A percentile compares a stretch with the other conserved stretches of the same genome.
phyloP scores from a whole-genome alignment of 2,888 invertebrate species.

The Acanthoscelides obtectus region DNA sequence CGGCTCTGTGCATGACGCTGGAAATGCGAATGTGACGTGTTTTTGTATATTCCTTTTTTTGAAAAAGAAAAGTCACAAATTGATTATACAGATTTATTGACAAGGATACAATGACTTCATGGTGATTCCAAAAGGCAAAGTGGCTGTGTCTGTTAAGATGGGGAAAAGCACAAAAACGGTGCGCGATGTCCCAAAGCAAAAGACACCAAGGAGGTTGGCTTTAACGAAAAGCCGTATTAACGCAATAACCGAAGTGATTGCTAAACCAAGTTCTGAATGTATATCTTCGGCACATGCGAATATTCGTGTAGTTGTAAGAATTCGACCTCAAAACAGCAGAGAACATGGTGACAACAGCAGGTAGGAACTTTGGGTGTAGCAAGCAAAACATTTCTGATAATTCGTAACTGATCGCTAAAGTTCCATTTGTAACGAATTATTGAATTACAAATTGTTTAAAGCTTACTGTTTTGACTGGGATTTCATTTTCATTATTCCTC shows the following conservation, averaged over 20 bases:
- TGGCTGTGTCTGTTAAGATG: neutral
- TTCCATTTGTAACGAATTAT: too few relatives aligned
- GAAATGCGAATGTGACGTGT: neutral
- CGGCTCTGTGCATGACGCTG: too few relatives aligned
- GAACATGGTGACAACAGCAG: slow-evolving; percentile 52
- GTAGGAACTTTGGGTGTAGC: slow-evolving; percentile 27
- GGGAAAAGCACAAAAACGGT: neutral
- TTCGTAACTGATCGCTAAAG: too few relatives aligned
- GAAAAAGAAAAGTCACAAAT: neutral
- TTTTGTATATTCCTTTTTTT: neutral
- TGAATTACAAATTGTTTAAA: too few relatives aligned
- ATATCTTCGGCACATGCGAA: slow-evolving; percentile 43
- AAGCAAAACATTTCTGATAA: too few relatives aligned
- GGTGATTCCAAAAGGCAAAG: neutral
- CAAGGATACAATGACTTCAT: neutral
- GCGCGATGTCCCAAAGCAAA: neutral
- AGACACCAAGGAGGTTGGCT: neutral
- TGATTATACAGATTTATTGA: neutral
- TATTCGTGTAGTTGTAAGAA: slow-evolving; percentile 78
- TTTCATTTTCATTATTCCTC: too few relatives aligned
- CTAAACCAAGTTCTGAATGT: neutral
- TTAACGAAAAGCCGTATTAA: neutral
- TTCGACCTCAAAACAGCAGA: slow-evolving; percentile 70
- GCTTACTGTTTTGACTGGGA: too few relatives aligned
- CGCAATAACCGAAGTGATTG: neutral